These are phyloP conservation scores for Sinelater perroti DNA, from an alignment of 2,888 invertebrate species.

Conservation along the genomic window DNA sequence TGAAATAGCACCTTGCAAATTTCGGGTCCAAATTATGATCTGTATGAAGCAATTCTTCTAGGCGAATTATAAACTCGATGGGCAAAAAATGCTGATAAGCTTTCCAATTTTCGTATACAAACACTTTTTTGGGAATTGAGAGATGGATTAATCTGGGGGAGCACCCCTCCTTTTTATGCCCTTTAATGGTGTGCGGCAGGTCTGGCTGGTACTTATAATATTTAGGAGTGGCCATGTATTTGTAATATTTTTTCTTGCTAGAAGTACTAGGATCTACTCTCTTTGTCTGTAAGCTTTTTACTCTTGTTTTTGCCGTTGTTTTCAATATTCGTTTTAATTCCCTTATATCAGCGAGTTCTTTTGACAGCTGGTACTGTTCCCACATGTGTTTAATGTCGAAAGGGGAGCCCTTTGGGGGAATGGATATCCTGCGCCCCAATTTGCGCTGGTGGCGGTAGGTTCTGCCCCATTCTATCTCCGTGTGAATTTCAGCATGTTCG, in stretches of 20 bases:
- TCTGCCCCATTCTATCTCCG: conserved; percentile 41
- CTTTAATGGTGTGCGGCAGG: conserved; percentile 49
- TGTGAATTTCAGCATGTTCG: conserved; percentile 28
- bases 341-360: conserved; percentile 27
- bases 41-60: conserved; percentile 51
- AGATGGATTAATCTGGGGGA: conserved; percentile 52
- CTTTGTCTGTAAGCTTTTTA: neutral
- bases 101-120: conserved; percentile 51
- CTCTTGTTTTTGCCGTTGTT: neutral
- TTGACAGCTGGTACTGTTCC: conserved; percentile 32
- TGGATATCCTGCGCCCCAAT: conserved; percentile 35
- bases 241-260: conserved; percentile 11
- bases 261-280: neutral
- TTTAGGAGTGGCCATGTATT: neutral
- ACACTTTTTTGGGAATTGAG: conserved; percentile 50
- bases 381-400: conserved; percentile 38
- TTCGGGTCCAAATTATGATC: conserved; percentile 51
- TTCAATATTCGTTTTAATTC: neutral
- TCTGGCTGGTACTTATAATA: conserved; percentile 49
- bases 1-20: conserved; percentile 53
- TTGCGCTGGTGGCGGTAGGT: conserved; percentile 38
- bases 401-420: conserved; percentile 41
- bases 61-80: conserved; percentile 46
- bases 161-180: conserved; percentile 47
- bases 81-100: conserved; percentile 46